These are phyloP conservation scores for Aurelia aurita complex sp. Pacific DNA, from an alignment of 30 jellyfish, hydroid and myxozoan genomes.

Conservation along the genomic window DNA sequence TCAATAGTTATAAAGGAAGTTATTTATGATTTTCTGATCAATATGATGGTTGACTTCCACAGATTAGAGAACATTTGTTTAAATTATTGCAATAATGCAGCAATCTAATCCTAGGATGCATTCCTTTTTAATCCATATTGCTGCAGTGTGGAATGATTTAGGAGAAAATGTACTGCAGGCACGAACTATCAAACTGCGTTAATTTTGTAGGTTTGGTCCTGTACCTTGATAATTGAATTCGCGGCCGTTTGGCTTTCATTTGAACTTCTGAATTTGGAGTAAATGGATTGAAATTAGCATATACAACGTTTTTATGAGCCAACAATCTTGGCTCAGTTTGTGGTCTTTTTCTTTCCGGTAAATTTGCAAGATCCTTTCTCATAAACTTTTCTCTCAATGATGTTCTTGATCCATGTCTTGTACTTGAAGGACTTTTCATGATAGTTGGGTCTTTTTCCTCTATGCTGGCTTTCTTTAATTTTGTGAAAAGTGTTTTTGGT, in stretches of 20 bases:
- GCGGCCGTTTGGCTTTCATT: conserved; percentile 73
- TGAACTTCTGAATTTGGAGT: conserved; percentile 80
- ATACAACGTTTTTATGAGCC: conserved; percentile 57
- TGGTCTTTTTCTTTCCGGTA: conserved; percentile 65
- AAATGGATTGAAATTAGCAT: conserved; percentile 91
- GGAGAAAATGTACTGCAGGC: too few species aligned
- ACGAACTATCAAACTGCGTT: too few species aligned
- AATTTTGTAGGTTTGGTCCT: too few species aligned
- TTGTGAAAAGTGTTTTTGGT: conserved; percentile 85
- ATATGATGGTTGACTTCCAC: too few species aligned
- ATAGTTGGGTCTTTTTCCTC: conserved; percentile 32
- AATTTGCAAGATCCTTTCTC: conserved; percentile 13
- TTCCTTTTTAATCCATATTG: too few species aligned
- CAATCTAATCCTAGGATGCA: too few species aligned
- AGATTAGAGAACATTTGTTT: too few species aligned
- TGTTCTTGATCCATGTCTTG: conserved; percentile 22
- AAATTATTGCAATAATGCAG: too few species aligned
- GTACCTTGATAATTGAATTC: conserved; percentile 71
- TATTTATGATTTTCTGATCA: too few species aligned
- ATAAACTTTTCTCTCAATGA: conserved; percentile 57
- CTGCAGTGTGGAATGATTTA: too few species aligned
- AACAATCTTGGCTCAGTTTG: conserved; percentile 62
- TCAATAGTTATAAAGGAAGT: too few species aligned
- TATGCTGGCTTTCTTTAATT: conserved; percentile 54
- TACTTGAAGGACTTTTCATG: conserved; percentile 19